A percentile compares a stretch with the other conserved stretches of the same genome.
phyloP scores from a whole-genome alignment of 2,113 vertebrate genomes.

The Sterrhoptilus dennistouni region DNA sequence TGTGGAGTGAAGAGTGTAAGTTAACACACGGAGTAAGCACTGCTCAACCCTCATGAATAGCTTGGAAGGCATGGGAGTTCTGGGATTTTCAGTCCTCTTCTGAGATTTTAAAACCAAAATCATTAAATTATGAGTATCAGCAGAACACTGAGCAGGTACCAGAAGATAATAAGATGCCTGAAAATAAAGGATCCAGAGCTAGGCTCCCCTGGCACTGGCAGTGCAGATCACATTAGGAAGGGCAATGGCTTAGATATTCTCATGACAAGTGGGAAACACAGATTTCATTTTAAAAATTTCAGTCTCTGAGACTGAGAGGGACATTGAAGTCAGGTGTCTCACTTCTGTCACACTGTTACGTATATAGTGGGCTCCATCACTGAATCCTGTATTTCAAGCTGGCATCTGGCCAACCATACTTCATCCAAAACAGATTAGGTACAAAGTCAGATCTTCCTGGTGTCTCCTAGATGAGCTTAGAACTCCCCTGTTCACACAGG shows the following conservation, averaged over 20 bases:
- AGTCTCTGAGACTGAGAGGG: neutral
- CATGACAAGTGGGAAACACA: neutral
- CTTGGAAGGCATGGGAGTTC: neutral
- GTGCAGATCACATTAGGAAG: neutral
- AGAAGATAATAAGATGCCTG: neutral
- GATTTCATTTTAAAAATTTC: neutral
- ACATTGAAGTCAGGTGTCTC: neutral
- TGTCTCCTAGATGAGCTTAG: neutral
- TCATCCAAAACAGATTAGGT: neutral
- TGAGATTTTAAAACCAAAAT: neutral
- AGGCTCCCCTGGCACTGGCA: neutral
- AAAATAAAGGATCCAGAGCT: neutral
- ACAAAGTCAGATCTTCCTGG: neutral
- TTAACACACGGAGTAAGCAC: neutral
- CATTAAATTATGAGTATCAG: neutral
- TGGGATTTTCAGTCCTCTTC: neutral
- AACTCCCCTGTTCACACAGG: neutral
- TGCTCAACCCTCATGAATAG: neutral
- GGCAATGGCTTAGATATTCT: fast-evolving
- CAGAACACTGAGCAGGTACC: neutral
- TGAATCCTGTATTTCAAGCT: neutral
- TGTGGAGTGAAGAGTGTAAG: neutral
- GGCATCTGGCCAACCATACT: neutral
- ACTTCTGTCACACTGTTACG: neutral
- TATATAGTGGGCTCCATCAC: neutral